phyloP scores from a whole-genome alignment of 2,888 invertebrate species.

The Hydraecia micacea region DNA sequence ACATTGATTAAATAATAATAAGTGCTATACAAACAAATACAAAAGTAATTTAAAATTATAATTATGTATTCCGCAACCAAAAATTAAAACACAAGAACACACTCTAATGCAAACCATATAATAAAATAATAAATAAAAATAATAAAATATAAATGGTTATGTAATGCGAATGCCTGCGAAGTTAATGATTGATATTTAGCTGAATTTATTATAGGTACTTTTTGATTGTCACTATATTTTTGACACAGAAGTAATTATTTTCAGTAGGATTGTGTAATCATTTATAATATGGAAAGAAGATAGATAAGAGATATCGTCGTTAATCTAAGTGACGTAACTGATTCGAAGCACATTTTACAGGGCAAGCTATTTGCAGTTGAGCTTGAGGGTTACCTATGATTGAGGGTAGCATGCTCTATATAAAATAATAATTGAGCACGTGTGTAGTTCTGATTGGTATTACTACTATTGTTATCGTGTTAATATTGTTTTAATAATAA shows the following conservation, averaged over 20 bases:
- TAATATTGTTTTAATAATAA: too few species aligned
- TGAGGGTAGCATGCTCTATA: too few species aligned
- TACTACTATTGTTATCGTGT: too few species aligned
- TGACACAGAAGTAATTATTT: background rate
- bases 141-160: conserved; percentile 2
- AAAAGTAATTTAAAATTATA: background rate
- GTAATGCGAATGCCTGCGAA: conserved; percentile 14
- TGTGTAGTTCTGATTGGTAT: too few species aligned
- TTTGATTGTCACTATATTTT: background rate
- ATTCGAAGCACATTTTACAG: too few species aligned
- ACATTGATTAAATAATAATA: background rate
- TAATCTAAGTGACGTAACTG: too few species aligned
- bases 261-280: too few species aligned
- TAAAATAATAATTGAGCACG: too few species aligned
- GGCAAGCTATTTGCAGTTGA: too few species aligned
- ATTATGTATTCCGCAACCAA: conserved; percentile 47
- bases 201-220: background rate
- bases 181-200: background rate
- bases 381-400: too few species aligned
- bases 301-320: background rate
- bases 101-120: conserved; percentile 41
- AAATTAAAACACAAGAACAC: conserved; percentile 32
- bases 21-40: background rate
- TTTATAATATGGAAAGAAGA: background rate
- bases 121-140: conserved; percentile 7